Percentiles rank a stretch among this genome's conserved stretches.
These are phyloP conservation scores for Lasioglossum malachurum DNA, from an alignment of 2,888 invertebrate species.

Conservation along the genomic window DNA sequence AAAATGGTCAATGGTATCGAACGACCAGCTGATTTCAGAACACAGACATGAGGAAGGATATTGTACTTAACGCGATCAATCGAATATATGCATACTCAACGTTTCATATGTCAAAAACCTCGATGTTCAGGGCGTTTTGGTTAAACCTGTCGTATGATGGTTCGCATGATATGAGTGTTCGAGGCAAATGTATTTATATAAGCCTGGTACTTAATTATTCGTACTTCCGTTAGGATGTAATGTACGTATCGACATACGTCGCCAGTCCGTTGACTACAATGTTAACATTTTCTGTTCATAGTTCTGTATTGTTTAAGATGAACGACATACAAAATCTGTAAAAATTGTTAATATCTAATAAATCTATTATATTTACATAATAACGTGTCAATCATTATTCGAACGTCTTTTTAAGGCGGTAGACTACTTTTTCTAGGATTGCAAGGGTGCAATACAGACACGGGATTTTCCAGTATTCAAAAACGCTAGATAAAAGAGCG, in stretches of 20 bases:
- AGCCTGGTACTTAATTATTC: conserved; percentile 21
- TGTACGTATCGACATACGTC: conserved; percentile 27
- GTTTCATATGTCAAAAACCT: not conserved
- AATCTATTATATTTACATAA: conserved; percentile 82
- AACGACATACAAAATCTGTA: conserved; percentile 76
- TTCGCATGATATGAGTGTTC: conserved; percentile 30
- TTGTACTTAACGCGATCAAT: conserved; percentile 49
- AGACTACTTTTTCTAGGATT: no score
- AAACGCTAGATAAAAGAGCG: no score
- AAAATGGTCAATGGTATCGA: not conserved
- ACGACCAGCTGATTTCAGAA: not conserved
- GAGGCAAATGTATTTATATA: conserved; percentile 9
- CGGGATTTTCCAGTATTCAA: no score
- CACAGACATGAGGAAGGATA: not conserved
- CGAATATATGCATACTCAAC: conserved; percentile 4
- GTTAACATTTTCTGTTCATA: conserved; percentile 55
- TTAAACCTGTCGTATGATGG: not conserved
- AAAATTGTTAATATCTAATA: conserved; percentile 83
- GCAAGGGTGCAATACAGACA: no score
- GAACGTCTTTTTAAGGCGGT: not conserved
- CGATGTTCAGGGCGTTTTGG: not conserved
- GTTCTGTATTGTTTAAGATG: conserved; percentile 80
- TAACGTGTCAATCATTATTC: not conserved
- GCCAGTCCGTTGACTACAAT: conserved; percentile 55
- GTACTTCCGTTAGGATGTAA: conserved; percentile 6